phyloP scores from a whole-genome alignment of 92 coral and sea anemone species.

The Paragorgia papillata region DNA sequence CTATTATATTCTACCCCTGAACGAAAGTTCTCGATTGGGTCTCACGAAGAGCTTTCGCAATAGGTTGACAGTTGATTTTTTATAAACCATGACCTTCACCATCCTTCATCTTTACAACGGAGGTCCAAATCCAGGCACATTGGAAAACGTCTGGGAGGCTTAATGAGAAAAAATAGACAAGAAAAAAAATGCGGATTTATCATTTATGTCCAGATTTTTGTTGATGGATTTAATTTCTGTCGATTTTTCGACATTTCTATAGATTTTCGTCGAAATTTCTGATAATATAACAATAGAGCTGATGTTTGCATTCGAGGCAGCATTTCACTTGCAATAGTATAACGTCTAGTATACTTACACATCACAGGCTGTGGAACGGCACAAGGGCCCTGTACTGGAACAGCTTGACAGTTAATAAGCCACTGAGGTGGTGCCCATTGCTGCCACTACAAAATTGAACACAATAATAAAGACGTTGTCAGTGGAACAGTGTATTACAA shows the following conservation, averaged over 20 bases:
- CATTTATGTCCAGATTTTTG: no score
- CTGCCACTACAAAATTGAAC: slow-evolving; percentile 69
- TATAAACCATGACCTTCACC: no score
- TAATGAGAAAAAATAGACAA: neutral
- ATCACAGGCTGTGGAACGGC: slow-evolving; percentile 88
- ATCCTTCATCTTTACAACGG: slow-evolving; percentile 62
- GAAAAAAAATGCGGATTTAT: neutral
- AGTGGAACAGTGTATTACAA: no score
- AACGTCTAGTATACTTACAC: slow-evolving; percentile 69
- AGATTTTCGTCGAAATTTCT: no score
- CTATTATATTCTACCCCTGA: no score
- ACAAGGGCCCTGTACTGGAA: slow-evolving; percentile 74
- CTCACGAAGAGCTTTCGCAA: no score
- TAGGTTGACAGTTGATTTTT: no score
- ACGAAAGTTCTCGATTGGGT: no score
- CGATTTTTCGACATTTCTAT: no score
- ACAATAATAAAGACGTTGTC: neutral
- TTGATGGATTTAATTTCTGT: no score
- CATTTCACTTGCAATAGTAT: neutral
- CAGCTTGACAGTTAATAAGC: slow-evolving; percentile 73
- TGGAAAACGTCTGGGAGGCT: slow-evolving; percentile 82
- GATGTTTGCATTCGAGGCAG: no score
- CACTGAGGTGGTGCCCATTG: slow-evolving; percentile 96
- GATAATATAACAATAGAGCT: no score
- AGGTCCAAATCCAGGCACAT: slow-evolving; percentile 89